phyloP scores from a whole-genome alignment of 2,888 invertebrate species.

The Nebria salina region DNA sequence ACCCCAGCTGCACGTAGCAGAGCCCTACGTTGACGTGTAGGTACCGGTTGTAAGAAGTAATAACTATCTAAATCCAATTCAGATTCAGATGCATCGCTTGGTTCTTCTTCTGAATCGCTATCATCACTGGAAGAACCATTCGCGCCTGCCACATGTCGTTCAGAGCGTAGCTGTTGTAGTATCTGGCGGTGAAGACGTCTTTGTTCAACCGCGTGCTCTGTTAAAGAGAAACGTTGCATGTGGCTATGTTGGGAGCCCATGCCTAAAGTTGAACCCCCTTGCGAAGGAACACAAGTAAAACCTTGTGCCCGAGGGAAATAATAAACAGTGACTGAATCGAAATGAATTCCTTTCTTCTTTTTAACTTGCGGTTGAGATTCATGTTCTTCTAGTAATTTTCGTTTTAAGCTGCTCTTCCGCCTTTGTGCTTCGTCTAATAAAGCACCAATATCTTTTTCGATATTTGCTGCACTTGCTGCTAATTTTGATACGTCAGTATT shows the following conservation, averaged over 20 bases:
- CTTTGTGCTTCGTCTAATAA: conserved; percentile 52
- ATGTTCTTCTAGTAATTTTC: conserved; percentile 66
- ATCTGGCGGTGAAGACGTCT: conserved; percentile 85
- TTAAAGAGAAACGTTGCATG: conserved; percentile 81
- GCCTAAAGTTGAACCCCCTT: conserved; percentile 91
- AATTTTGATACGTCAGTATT: conserved; percentile 47
- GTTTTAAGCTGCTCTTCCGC: conserved; percentile 76
- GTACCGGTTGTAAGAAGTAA: conserved; percentile 91
- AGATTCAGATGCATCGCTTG: conserved; percentile 82
- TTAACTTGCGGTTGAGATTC: conserved; percentile 67
- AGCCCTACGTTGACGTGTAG: conserved; percentile 88
- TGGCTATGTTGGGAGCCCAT: conserved; percentile 83
- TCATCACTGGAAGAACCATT: conserved; percentile 79
- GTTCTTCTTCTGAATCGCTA: conserved; percentile 85
- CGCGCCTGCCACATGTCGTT: conserved; percentile 66
- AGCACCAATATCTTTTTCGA: conserved; percentile 47
- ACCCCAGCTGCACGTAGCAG: conserved; percentile 92
- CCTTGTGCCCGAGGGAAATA: conserved; percentile 95
- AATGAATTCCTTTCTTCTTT: conserved; percentile 84
- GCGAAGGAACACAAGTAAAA: conserved; percentile 90
- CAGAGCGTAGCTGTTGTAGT: conserved; percentile 75
- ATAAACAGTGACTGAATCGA: conserved; percentile 92
- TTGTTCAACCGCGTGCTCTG: conserved; percentile 91
- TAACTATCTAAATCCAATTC: conserved; percentile 90
- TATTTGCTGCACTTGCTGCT: conserved; percentile 35